Evolutionary conservation across 2,797 vertebrate genomes (phyloP), one percentile per base, ranked within the genome.

Genomic region (Catamblyrhynchus diadema): DNA sequence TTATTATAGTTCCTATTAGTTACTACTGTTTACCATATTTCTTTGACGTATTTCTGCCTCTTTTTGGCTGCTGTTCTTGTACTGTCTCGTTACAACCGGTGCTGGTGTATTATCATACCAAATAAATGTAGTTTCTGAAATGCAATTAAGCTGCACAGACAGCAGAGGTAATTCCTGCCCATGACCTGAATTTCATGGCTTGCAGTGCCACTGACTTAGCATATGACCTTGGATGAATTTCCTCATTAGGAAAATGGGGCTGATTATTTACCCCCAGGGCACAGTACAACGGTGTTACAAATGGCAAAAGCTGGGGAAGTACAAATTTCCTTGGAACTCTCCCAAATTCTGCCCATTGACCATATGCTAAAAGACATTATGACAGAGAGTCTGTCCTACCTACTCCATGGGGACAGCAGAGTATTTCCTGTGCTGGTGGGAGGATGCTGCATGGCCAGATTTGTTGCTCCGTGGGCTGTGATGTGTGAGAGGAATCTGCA

Each of bases 211-310:
- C 50, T 81, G 86, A 83, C 62, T 94, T 90, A 82, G 56, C 56
- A 25, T 56, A 65, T 88, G 91, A 93, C 82, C 88, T 90, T 95
- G 95, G 66, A 88, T 86, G 47, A 90, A 91, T 94, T 95, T 95
- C 85, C 91, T 93, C 90, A 69, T 95, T 90, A 95, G 90, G 90
- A 94, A 88, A 94, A 95, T 65, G 62, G 75, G 69, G 65, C 47
- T 90, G 72, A 72, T 93, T 74, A 95, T 93, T 93, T 91, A 81
- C 81, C 92, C 69, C 57, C 44, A 56, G 86, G 91, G 86, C 59
- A 45, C 12, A 35, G 47, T 56, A 56, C 65, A 59, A 18, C 14
- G 2, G 44, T 8, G 33, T n/a, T 72, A 75, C 57, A 83, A 86
- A 92, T 56, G 69, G 48, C 91, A 91, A 61, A 80, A 95, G 65